Evolutionary conservation across 2,113 vertebrate genomes (phyloP).

Genomic region (Plotosus lineatus): DNA sequence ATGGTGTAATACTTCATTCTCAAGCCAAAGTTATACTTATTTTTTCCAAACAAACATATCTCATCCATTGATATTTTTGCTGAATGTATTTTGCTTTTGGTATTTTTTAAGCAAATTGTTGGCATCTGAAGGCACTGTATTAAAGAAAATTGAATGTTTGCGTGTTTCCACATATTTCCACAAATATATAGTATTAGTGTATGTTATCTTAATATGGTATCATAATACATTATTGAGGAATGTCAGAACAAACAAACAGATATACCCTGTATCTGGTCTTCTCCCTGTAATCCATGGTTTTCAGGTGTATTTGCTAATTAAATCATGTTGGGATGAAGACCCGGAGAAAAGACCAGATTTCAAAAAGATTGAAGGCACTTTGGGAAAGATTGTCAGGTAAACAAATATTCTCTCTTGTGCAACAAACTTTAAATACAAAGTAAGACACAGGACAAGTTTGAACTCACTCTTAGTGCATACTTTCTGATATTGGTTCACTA

Average conservation of each 20-base stretch:
- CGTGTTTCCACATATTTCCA: too few species aligned
- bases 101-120: too few species aligned
- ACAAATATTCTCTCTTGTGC: not conserved
- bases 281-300: not conserved
- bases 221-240: not conserved
- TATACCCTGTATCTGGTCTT: not conserved
- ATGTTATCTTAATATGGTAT: not conserved
- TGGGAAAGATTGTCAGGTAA: conserved; percentile 94
- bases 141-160: too few species aligned
- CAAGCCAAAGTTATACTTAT: too few species aligned
- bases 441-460: not conserved
- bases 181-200: not conserved
- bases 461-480: too few species aligned
- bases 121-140: too few species aligned
- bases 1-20: too few species aligned
- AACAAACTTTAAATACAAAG: not conserved
- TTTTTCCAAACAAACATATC: too few species aligned
- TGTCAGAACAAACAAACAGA: not conserved
- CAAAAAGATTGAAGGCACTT: conserved; percentile 87
- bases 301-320: conserved; percentile 83
- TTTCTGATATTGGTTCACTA: too few species aligned
- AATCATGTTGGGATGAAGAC: conserved; percentile 95
- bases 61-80: too few species aligned
- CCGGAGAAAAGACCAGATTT: conserved; percentile 94
- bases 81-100: too few species aligned